Evolutionary conservation across 2,113 vertebrate species (phyloP), one percentile per base, ranked within the genome.

Genomic region (Craseonycteris thonglongyai): DNA sequence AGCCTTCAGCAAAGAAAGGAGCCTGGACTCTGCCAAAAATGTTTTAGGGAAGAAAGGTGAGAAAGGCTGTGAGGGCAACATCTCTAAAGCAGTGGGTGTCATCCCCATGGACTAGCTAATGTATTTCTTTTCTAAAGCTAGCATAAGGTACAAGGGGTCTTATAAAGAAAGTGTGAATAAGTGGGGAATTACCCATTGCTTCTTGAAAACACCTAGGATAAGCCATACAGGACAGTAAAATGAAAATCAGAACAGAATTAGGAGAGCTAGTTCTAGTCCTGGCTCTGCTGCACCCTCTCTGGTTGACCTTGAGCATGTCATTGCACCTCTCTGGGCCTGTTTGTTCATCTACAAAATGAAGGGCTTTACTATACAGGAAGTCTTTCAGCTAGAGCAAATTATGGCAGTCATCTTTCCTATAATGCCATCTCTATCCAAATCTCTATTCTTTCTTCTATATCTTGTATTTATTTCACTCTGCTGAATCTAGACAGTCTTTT

Each of bases 41-140:
- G 10, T 82, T 88, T 79, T 63, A 49, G n/a, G 26, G 87, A 87
- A 65, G 85, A 94, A 93, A 69, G n/a, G 26, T 72, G 89, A 88
- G 71, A 76, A 87, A 94, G 22, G 15, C 42, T 66, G 14, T 40
- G 56, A 88, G 11, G 65, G 9, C 2, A 33, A 24, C 58, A 28
- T 51, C 38, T 71, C 22, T 30, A 35, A 65, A 45, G 22, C 42
- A 28, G 0, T 54, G 42, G 7, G 4, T 87, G 19, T 79, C 21
- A 2, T 82, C 28, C 56, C 33, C 59, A 95, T n/a, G 19, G 88
- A 7, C 76, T 56, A 22, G 56, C 30, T 88, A 78, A 88, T 89
- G 1, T 54, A n/a, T 58, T 81, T 15, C 11, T 81, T 86, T 90
- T 84, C 3, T 61, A 81, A 78, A 94, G 47, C 51, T 72, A 59